Base-by-base conservation (phyloP, 2,797 vertebrate species). In the Scleropages formosus region DNA sequence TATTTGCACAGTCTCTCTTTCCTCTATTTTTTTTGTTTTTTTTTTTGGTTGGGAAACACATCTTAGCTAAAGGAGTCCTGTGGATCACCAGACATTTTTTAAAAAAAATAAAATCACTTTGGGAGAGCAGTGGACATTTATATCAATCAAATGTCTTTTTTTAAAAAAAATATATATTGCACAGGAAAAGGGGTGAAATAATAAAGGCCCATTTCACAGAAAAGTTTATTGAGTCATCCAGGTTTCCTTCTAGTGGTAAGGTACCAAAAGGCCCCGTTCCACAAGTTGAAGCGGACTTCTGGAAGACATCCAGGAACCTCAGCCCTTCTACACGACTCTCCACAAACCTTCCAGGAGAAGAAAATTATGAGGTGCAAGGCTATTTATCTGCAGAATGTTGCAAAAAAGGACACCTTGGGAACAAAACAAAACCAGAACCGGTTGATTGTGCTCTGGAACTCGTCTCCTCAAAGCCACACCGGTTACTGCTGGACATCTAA, bases 161-260 rank as follows among this genome's bases (percentile, higher is more conserved):
- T 39, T 12, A 68, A 22, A 26, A 26, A 7, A 51, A 20, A 69
- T 53, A 2, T 69, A 67, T 20, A 59, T 15, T 51, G 9, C 70
- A 56, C 8, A 58, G 27, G 51, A 56, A 22, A 58, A 70, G 72
- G 27, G 31, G 70, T 72, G 70, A 72, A 56, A 72, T 72, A 59
- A 58, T 27, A 10, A 26, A 8, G 53, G 16, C 10, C 18, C 20
- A 3, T 10, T 60, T 27, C 59, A 58, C 13, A 27, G 49, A 59
- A 72, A 10, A 3, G 16, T n/a, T 13, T 58, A 72, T 58, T 22
- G 13, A 15, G 53, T 58, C 24, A 27, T 53, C 15, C 9, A 20
- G 11, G 8, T 6, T 26, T 8, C 11, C 31, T 0, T 59, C 27
- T 24, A 7, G 26, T 8, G 26, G 49, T 15, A 51, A 71, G 22